Percentiles rank a stretch among this genome's conserved stretches.
Evolutionary conservation across 2,797 vertebrate species (phyloP).

Genomic region (Strix occidentalis): DNA sequence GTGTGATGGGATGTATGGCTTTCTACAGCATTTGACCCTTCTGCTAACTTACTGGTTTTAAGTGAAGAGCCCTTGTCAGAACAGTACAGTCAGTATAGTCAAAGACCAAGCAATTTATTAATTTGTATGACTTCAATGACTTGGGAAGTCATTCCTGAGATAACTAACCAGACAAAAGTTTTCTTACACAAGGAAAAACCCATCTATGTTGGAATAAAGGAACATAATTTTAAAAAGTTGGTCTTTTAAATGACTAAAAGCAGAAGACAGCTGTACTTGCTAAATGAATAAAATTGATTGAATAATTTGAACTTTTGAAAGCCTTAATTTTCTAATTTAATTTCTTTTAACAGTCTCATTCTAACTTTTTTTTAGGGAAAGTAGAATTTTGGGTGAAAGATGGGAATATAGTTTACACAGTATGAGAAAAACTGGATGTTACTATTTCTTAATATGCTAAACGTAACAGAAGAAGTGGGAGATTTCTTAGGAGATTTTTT

Average conservation of each 20-base stretch:
- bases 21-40: not conserved
- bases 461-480: not conserved
- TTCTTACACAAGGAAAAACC: not conserved
- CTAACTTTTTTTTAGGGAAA: not conserved
- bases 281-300: not conserved
- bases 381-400: not conserved
- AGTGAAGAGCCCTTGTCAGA: not conserved
- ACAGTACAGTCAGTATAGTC: fast-evolving
- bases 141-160: not conserved
- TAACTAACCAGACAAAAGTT: not conserved
- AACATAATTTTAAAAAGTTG: not conserved
- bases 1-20: not conserved
- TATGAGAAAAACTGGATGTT: not conserved
- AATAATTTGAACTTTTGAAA: not conserved
- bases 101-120: not conserved
- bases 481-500: not conserved
- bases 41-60: not conserved
- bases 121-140: not conserved
- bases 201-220: not conserved
- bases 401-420: not conserved
- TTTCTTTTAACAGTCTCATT: not conserved
- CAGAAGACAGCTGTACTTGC: not conserved
- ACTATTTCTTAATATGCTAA: not conserved
- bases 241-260: not conserved
- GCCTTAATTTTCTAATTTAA: not conserved